Evolutionary conservation across 2,888 invertebrate genomes (phyloP), one percentile per base, ranked within the genome.

Genomic region (Bellardia bayeri): DNA sequence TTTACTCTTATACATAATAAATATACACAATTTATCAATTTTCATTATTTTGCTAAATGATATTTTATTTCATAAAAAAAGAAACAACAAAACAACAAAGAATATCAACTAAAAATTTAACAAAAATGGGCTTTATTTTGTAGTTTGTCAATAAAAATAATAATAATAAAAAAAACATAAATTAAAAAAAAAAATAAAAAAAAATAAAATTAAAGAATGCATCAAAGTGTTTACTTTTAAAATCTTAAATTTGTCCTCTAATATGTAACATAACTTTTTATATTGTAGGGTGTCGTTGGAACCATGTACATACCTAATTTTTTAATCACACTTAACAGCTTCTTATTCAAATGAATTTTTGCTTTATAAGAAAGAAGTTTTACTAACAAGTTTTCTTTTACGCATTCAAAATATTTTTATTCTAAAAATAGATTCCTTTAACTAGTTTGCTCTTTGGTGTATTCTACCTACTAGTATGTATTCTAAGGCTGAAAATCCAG

Each of bases 1-100:
- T 66, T 23, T 83, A 71, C 5, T 6, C 68, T 30, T 61, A 54
- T 16, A 30, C 13, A 8, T 51, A 69, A 51, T 56, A 54, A 63
- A 87, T 49, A 80, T 63, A 83, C 37, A 81, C 40, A 11, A 37
- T 37, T 37, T 37, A 37, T 5, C n/a, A 37, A 37, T 61, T 79
- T 69, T 49, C 40, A 40, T 86, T 72, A 56, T 68, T 86, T 83
- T 84, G 86, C 88, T 89, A 88, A 89, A 89, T 87, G 69, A 89
- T 76, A 66, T 81, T 89, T 76, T 89, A 85, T 88, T 90, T 90
- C 89, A 87, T 88, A 86, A 87, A 88, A 90, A 85, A 85, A 83
- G 75, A 76, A 80, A n/a, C n/a, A 86, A 82, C 6, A 63, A 45
- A 66, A 58, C 9, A 42, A 61, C 2, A 16, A 30, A 72, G 14